phyloP scores from a whole-genome alignment of 1,140 invertebrate species.

The Pseudomyrmex cubaensis region DNA sequence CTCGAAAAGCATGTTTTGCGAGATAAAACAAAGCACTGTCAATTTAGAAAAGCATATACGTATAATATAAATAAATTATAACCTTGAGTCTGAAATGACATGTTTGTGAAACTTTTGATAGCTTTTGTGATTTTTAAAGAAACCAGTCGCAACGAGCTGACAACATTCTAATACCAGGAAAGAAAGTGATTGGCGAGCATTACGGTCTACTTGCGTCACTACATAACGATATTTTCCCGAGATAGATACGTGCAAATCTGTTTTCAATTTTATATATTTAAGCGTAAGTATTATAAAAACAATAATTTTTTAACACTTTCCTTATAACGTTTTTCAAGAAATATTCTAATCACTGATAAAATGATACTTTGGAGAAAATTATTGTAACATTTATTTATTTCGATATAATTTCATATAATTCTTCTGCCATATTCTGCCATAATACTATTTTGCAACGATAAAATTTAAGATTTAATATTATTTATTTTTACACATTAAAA shows the following conservation, averaged over 20 bases:
- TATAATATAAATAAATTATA: no score
- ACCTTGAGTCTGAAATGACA: no score
- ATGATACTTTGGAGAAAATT: not conserved
- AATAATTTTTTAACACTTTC: not conserved
- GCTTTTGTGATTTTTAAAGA: not conserved
- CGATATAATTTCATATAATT: no score
- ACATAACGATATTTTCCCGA: not conserved
- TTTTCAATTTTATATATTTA: slow-evolving; percentile 15
- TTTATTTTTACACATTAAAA: no score
- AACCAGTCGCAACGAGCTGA: not conserved
- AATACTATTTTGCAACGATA: no score
- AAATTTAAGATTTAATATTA: no score
- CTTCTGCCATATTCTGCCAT: no score
- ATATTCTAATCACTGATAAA: not conserved
- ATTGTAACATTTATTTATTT: not conserved
- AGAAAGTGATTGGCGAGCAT: slow-evolving; percentile 35
- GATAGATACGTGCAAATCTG: slow-evolving; percentile 9
- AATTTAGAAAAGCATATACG: not conserved
- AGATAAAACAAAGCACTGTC: slow-evolving; percentile 12
- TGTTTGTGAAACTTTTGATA: not conserved
- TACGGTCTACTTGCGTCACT: slow-evolving; percentile 30
- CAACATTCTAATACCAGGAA: not conserved
- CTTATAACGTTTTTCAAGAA: not conserved
- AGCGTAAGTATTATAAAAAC: no score
- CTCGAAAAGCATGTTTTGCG: not conserved